These are phyloP conservation scores for Margaritifera margaritifera DNA, from an alignment of 2,888 invertebrate species.

Conservation along the genomic window DNA sequence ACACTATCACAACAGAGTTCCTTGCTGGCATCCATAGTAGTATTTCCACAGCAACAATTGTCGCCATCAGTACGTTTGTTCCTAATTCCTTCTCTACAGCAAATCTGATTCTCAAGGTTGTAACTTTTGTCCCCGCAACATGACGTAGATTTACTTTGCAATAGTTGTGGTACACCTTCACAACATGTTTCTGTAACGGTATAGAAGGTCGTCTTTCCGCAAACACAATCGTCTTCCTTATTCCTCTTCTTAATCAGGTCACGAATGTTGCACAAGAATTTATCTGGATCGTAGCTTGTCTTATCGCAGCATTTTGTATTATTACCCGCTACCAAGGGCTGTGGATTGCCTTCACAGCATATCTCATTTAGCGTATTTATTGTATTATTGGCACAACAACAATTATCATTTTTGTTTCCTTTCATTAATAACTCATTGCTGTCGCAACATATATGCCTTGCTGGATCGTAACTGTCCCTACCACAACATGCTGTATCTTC, in stretches of 20 bases:
- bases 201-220: conserved; percentile 24
- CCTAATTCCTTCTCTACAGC: conserved; percentile 17
- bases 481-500: conserved; percentile 17
- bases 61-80: conserved; percentile 17
- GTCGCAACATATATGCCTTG: conserved; percentile 23
- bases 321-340: conserved; percentile 6
- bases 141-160: conserved; percentile 13
- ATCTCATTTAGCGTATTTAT: conserved; percentile 16
- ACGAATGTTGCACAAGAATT: conserved; percentile 18
- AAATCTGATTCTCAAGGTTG: conserved; percentile 15
- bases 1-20: conserved; percentile 27
- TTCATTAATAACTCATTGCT: conserved; percentile 19
- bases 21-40: conserved; percentile 14
- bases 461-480: conserved; percentile 15
- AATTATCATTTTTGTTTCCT: conserved; percentile 14
- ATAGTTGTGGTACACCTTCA: conserved; percentile 10
- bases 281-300: conserved; percentile 11
- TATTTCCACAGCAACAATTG: conserved; percentile 23
- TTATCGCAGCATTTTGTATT: conserved; percentile 20
- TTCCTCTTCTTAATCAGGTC: conserved; percentile 8
- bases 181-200: conserved; percentile 19
- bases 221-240: conserved; percentile 25
- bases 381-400: conserved; percentile 22
- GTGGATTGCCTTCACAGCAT: conserved; percentile 18
- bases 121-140: conserved; percentile 24